Percentiles rank a stretch among this genome's conserved stretches.
Conservation (phyloP, 2,113 vertebrate species). For the Zosterops japonicus region DNA sequence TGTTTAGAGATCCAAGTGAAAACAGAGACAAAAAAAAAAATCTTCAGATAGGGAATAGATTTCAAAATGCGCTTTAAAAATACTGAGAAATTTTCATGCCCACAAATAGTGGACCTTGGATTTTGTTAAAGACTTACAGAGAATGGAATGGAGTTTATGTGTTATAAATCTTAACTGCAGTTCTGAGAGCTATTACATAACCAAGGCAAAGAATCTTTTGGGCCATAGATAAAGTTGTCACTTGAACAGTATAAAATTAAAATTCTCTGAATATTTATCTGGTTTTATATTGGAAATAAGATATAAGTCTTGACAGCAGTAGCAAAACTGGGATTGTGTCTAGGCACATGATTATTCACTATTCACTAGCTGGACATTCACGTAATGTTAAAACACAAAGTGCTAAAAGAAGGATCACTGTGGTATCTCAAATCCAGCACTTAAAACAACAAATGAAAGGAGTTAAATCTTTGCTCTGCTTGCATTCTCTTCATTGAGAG, state of each 20-base stretch:
- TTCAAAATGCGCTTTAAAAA: neutral
- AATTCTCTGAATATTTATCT: neutral
- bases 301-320: neutral
- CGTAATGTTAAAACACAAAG: neutral
- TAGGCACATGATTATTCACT: neutral
- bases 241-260: neutral
- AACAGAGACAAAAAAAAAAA: neutral
- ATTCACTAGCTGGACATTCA: neutral
- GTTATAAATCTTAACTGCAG: neutral
- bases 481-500: neutral
- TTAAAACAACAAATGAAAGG: neutral
- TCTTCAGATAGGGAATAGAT: neutral
- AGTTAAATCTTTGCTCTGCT: neutral
- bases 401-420: neutral
- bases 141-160: neutral
- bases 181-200: neutral
- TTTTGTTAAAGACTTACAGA: neutral
- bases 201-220: neutral
- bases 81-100: neutral
- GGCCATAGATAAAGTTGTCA: neutral
- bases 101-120: neutral
- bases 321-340: rapidly evolving
- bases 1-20: neutral
- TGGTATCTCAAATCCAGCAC: neutral
- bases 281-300: neutral